phyloP scores from a whole-genome alignment of 2,888 invertebrate genomes.

The Agelastica alni region DNA sequence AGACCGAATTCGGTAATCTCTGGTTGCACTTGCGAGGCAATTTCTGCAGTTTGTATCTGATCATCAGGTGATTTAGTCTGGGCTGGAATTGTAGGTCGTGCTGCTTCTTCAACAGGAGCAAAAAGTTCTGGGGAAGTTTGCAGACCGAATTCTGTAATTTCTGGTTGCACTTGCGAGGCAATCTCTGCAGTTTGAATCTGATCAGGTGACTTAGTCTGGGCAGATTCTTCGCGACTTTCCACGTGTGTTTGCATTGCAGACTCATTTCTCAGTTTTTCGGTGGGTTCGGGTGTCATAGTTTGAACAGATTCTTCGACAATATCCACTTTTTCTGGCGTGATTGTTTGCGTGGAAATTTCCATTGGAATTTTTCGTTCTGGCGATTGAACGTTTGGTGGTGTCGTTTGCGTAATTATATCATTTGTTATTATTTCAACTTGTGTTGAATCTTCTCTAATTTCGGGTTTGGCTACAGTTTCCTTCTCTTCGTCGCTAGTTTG shows the following conservation, averaged over 20 bases:
- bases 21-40: conserved; percentile 37
- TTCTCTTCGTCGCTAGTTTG: conserved; percentile 61
- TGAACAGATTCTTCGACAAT: conserved; percentile 49
- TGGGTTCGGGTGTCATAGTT: conserved; percentile 46
- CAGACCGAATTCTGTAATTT: conserved; percentile 25
- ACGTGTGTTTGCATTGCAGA: conserved; percentile 52
- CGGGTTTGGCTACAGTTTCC: conserved; percentile 51
- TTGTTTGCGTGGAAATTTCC: conserved; percentile 57
- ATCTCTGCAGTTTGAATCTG: conserved; percentile 43
- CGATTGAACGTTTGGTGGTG: conserved; percentile 39
- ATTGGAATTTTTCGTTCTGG: conserved; percentile 40
- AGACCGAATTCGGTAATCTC: conserved; percentile 27
- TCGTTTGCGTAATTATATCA: conserved; percentile 59
- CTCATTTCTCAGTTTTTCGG: conserved; percentile 45
- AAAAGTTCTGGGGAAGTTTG: conserved; percentile 39
- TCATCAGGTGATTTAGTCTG: conserved; percentile 22
- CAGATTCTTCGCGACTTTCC: conserved; percentile 48
- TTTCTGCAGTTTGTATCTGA: conserved; percentile 43
- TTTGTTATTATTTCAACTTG: conserved; percentile 55
- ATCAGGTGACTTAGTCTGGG: conserved; percentile 57
- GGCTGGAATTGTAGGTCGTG: too few relatives aligned
- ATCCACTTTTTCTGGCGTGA: conserved; percentile 48
- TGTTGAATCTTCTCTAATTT: conserved; percentile 53
- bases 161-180: conserved; percentile 37
- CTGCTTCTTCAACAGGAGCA: conserved; percentile 19